A percentile compares a stretch with the other conserved stretches of the same genome.
Conservation (phyloP, 2,888 invertebrate species). For the Cloeon dipterum region DNA sequence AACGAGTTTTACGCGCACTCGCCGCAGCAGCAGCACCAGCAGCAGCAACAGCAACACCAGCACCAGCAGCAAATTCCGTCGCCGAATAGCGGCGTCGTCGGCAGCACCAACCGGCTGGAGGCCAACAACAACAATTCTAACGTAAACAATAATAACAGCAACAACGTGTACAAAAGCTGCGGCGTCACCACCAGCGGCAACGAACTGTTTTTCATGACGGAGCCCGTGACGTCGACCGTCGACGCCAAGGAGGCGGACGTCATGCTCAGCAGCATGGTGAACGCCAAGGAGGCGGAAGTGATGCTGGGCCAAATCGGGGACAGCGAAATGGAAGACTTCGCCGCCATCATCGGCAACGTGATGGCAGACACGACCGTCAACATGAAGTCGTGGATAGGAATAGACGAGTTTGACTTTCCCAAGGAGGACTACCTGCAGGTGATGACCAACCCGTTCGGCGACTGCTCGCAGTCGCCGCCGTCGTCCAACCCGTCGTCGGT, state of each 20-base stretch:
- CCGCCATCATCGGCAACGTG: conserved; percentile 68
- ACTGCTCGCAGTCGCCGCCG: conserved; percentile 9
- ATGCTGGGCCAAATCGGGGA: conserved; percentile 25
- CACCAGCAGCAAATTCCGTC: conserved; percentile 1
- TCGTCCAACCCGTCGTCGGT: conserved; percentile 4
- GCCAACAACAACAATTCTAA: conserved; percentile 13
- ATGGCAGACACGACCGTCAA: conserved; percentile 75
- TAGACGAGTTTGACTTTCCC: conserved; percentile 38
- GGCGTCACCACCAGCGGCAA: conserved; percentile 11
- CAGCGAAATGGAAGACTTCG: conserved; percentile 61
- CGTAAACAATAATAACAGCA: conserved; percentile 3
- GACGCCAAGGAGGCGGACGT: conserved; percentile 15
- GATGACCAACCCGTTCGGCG: conserved; percentile 14
- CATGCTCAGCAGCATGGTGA: conserved; percentile 14
- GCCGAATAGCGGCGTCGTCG: conserved; percentile 1
- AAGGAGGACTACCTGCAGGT: conserved; percentile 30
- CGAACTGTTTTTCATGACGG: conserved; percentile 9
- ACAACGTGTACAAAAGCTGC: conserved; percentile 4
- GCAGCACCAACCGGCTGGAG: conserved; percentile 34
- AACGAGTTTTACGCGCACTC: conserved; percentile 4
- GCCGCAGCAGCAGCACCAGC: background rate
- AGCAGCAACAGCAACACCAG: conserved; percentile 38
- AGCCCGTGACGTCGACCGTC: conserved; percentile 22
- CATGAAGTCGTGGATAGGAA: conserved; percentile 71
- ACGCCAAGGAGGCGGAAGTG: conserved; percentile 4